A percentile compares a stretch with the other conserved stretches of the same genome.
These are phyloP conservation scores for Macrosoma leucophasiata DNA, from an alignment of 2,888 invertebrate genomes.

Conservation along the genomic window DNA sequence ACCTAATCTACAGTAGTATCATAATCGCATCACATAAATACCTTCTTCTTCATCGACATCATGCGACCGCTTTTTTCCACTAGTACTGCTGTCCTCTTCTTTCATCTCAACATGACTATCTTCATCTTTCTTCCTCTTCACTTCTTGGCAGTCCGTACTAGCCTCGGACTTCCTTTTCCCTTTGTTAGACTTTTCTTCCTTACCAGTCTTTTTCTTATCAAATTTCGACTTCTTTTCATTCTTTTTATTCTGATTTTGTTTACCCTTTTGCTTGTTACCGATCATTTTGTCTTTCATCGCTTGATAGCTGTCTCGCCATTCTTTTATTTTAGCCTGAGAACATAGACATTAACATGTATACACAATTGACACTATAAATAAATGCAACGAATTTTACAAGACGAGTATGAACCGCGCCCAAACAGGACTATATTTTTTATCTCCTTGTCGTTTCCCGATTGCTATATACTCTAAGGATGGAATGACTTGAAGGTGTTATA, in stretches of 20 bases:
- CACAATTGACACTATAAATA: no score
- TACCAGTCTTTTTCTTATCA: slow-evolving; percentile 43
- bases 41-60: slow-evolving; percentile 34
- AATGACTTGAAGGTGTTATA: no score
- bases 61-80: slow-evolving; percentile 48
- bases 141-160: slow-evolving; percentile 33
- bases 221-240: slow-evolving; percentile 49
- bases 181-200: slow-evolving; percentile 39
- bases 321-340: slow-evolving; percentile 47
- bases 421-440: slow-evolving; percentile 3
- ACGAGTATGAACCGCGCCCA: not conserved
- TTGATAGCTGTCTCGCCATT: slow-evolving; percentile 61
- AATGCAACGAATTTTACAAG: not conserved
- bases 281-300: slow-evolving; percentile 62
- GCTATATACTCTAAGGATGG: no score
- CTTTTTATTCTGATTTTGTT: slow-evolving; percentile 40
- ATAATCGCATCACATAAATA: no score
- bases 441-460: not conserved
- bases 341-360: not conserved
- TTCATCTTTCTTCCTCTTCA: slow-evolving; percentile 51
- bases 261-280: slow-evolving; percentile 50
- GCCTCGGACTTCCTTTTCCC: slow-evolving; percentile 47
- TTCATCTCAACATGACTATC: slow-evolving; percentile 38
- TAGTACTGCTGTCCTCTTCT: slow-evolving; percentile 34
- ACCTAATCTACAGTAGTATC: no score